Base-by-base conservation (phyloP, 1,140 invertebrate genomes). In the Saxidomus purpurata region DNA sequence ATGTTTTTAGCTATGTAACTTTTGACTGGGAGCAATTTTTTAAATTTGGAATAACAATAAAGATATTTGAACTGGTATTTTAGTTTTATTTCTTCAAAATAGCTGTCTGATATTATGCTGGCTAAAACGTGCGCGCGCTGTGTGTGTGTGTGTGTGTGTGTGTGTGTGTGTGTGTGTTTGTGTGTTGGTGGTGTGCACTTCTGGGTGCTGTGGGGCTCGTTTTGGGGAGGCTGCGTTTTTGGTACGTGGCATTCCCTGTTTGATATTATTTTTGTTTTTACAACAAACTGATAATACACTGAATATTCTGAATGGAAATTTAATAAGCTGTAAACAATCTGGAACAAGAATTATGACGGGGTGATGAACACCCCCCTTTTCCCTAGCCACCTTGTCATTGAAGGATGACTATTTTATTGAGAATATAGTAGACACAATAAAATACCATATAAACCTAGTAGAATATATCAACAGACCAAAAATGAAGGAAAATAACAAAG, bases 91-190 rank as follows among this genome's bases (percentile, higher is more conserved):
- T 63, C 59, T 63, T 63, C 59, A 63, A 63, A 63, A 63, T 63
- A 63, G 59, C 59, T 63, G 59, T 63, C 59, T 63, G 59, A 63
- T 63, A 63, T 63, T 63, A 63, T 63, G 59, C 59, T 63, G 59
- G 59, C 59, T 28, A 28, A 63, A 63, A 63, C 59, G n/a, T n/a
- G n/a, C n/a, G n/a, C n/a, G n/a, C n/a, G n/a, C n/a, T n/a, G n/a
- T n/a, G n/a, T n/a, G n/a, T n/a, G n/a, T n/a, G n/a, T n/a, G n/a
- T n/a, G n/a, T n/a, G n/a, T n/a, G n/a, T n/a, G n/a, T n/a, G n/a
- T n/a, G n/a, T n/a, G n/a, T n/a, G n/a, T n/a, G n/a, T n/a, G n/a
- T n/a, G n/a, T n/a, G n/a, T n/a, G n/a, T n/a, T n/a, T n/a, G n/a
- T n/a, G n/a, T n/a, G n/a, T n/a, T n/a, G n/a, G n/a, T n/a, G n/a